Percentiles rank a stretch among this genome's conserved stretches.
Conservation (phyloP, 2,888 invertebrate genomes). For the Agapostemon virescens region DNA sequence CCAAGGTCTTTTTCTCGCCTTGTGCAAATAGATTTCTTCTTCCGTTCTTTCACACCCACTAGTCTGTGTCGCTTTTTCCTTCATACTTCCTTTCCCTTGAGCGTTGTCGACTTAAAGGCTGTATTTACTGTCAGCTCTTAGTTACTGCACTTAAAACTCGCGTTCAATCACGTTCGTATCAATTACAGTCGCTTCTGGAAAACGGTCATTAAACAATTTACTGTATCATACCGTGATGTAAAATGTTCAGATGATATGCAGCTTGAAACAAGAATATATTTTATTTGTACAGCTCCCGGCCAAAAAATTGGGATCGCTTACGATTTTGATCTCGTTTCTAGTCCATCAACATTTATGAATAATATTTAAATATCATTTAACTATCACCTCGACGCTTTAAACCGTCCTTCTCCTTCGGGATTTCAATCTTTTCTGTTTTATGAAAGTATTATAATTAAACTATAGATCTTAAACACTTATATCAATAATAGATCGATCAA, state of each 20-base stretch:
- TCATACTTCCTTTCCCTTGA: slow-evolving; percentile 36
- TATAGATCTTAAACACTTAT: too few relatives aligned
- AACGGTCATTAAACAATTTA: not conserved
- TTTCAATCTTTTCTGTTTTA: too few relatives aligned
- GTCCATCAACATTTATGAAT: too few relatives aligned
- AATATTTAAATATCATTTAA: too few relatives aligned
- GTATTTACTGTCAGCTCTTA: slow-evolving; percentile 16
- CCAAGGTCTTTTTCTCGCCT: slow-evolving; percentile 32
- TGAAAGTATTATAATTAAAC: too few relatives aligned
- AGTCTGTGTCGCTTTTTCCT: slow-evolving; percentile 28
- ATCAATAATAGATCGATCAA: too few relatives aligned
- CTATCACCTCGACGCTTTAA: too few relatives aligned
- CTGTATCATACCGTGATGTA: not conserved
- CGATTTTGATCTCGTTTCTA: too few relatives aligned
- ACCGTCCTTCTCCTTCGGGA: too few relatives aligned
- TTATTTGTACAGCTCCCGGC: not conserved
- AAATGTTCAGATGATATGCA: not conserved
- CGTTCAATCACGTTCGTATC: not conserved
- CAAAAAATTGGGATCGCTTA: too few relatives aligned
- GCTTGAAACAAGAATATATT: not conserved
- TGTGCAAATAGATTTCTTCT: slow-evolving; percentile 40
- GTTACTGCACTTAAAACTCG: not conserved
- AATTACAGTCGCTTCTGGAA: not conserved
- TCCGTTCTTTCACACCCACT: slow-evolving; percentile 40
- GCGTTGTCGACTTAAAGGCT: slow-evolving; percentile 13